Evolutionary conservation across 2,797 vertebrate genomes (phyloP).

Genomic region (Anomalospiza imberbis): DNA sequence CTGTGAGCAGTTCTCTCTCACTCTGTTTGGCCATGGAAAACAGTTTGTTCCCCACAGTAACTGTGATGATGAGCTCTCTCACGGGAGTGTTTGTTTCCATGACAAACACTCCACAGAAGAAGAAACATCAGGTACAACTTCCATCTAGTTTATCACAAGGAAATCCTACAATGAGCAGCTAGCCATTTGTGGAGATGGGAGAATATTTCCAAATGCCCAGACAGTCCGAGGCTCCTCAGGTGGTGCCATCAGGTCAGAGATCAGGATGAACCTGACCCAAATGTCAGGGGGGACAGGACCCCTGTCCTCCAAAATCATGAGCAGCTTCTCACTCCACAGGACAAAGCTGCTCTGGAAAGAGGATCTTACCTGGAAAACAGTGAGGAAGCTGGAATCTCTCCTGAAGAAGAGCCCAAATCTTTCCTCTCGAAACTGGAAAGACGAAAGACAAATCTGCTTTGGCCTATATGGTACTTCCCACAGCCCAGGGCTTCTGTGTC

Average conservation of each 20-base stretch:
- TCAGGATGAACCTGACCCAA: not conserved
- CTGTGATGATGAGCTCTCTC: not conserved
- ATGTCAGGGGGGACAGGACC: not conserved
- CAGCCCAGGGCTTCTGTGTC: not conserved
- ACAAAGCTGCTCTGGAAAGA: not conserved
- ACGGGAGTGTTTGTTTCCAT: not conserved
- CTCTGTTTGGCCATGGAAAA: not conserved
- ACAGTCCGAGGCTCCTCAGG: not conserved
- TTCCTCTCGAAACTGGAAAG: not conserved
- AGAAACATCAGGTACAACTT: not conserved
- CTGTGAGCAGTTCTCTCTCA: not conserved
- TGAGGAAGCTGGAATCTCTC: not conserved
- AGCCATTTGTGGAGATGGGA: not conserved
- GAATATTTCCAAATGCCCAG: not conserved
- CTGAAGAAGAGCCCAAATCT: not conserved
- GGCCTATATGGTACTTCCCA: not conserved
- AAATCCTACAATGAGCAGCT: not conserved
- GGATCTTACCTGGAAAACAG: not conserved
- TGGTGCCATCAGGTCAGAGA: not conserved
- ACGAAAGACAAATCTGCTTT: not conserved
- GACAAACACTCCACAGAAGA: not conserved
- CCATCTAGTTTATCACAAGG: not conserved
- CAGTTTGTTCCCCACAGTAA: not conserved
- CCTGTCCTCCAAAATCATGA: not conserved
- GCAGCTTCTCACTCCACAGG: not conserved